phyloP scores from a whole-genome alignment of 2,888 invertebrate genomes.

The Pyrochroa serraticornis region DNA sequence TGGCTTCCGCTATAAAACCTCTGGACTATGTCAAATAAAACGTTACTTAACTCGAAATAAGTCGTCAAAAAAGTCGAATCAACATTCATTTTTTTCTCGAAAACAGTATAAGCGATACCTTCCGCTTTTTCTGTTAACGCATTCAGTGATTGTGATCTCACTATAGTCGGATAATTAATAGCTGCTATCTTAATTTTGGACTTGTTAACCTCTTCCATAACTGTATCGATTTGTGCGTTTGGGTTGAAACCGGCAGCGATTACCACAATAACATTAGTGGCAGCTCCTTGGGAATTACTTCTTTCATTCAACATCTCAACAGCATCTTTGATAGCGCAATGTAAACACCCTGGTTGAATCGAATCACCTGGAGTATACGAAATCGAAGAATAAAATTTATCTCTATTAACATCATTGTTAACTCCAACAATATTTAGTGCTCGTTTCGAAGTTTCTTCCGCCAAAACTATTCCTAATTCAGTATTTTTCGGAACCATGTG shows the following conservation, averaged over 20 bases:
- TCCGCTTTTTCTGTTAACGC: slow-evolving; percentile 57
- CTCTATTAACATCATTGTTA: slow-evolving; percentile 39
- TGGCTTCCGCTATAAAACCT: slow-evolving; percentile 59
- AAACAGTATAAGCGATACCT: slow-evolving; percentile 60
- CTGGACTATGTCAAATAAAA: slow-evolving; percentile 59
- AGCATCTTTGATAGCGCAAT: slow-evolving; percentile 58
- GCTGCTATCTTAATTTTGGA: slow-evolving; percentile 61
- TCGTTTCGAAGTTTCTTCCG: slow-evolving; percentile 55
- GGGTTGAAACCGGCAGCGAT: slow-evolving; percentile 63
- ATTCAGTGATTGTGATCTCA: slow-evolving; percentile 57
- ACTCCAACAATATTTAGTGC: slow-evolving; percentile 53
- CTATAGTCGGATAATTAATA: slow-evolving; percentile 62
- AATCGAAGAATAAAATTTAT: slow-evolving; percentile 51
- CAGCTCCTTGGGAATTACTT: slow-evolving; percentile 56
- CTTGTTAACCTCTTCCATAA: slow-evolving; percentile 56
- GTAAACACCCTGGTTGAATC: slow-evolving; percentile 59
- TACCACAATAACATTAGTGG: slow-evolving; percentile 62
- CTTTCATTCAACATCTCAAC: slow-evolving; percentile 60
- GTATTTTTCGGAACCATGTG: slow-evolving; percentile 62
- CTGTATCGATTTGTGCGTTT: slow-evolving; percentile 54
- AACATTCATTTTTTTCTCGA: slow-evolving; percentile 62
- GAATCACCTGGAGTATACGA: slow-evolving; percentile 63
- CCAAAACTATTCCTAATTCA: slow-evolving; percentile 61
- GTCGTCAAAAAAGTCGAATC: slow-evolving; percentile 61
- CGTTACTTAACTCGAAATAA: slow-evolving; percentile 62